These are phyloP conservation scores for Opisthograptis luteolata DNA, from an alignment of 2,888 invertebrate genomes.

Conservation along the genomic window DNA sequence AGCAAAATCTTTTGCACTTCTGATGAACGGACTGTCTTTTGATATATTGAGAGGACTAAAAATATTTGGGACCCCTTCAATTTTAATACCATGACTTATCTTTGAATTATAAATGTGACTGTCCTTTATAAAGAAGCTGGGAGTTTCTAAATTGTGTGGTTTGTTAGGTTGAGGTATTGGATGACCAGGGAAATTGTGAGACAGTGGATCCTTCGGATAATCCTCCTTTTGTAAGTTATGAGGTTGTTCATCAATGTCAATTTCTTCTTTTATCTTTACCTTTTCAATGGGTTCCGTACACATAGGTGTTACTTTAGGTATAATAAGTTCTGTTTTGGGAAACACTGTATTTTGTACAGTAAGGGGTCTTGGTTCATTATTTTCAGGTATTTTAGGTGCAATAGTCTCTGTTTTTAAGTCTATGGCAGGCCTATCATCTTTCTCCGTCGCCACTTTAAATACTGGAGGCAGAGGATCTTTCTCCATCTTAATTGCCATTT, in stretches of 20 bases:
- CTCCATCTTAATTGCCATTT: constrained; percentile 66
- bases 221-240: constrained; percentile 76
- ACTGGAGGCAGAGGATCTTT: constrained; percentile 66
- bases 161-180: constrained; percentile 66
- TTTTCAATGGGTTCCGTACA: constrained; percentile 77
- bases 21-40: constrained; percentile 73
- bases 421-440: constrained; percentile 67
- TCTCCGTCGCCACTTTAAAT: constrained; percentile 63
- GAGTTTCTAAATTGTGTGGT: constrained; percentile 75
- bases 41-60: constrained; percentile 75
- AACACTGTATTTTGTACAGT: constrained; percentile 59
- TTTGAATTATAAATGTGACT: constrained; percentile 77
- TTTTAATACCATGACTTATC: constrained; percentile 72
- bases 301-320: constrained; percentile 85
- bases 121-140: constrained; percentile 79
- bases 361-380: constrained; percentile 59
- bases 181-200: constrained; percentile 73
- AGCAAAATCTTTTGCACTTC: constrained; percentile 74
- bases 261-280: constrained; percentile 81
- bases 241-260: constrained; percentile 74
- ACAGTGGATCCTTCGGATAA: constrained; percentile 74
- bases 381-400: constrained; percentile 59
- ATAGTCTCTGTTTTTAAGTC: constrained; percentile 74
- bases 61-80: constrained; percentile 73
- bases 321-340: constrained; percentile 86